A percentile compares a stretch with the other conserved stretches of the same genome.
Evolutionary conservation across 2,888 invertebrate species (phyloP).

Genomic region (Alentia gelatinosa): DNA sequence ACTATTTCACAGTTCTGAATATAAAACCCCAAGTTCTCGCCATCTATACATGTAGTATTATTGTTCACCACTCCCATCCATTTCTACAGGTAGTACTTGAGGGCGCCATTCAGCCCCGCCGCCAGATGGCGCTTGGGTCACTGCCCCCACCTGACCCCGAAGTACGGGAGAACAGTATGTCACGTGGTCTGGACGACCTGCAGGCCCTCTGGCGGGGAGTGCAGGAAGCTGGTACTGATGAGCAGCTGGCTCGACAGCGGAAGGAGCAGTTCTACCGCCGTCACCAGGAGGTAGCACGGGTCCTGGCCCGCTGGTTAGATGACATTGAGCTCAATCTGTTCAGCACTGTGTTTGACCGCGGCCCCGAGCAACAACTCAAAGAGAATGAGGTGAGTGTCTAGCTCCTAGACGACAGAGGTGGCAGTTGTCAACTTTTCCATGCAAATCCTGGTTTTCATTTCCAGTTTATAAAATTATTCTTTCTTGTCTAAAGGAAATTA

Average conservation of each 20-base stretch:
- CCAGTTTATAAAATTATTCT: no score
- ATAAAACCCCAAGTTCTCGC: no score
- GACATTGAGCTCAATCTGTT: conserved; percentile 73
- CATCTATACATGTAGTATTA: no score
- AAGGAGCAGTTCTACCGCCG: conserved; percentile 73
- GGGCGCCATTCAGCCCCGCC: neutral
- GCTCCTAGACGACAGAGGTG: no score
- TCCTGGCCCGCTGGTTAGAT: conserved; percentile 76
- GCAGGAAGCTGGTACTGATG: conserved; percentile 51
- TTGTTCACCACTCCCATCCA: neutral
- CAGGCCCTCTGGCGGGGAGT: conserved; percentile 59
- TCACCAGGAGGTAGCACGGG: conserved; percentile 73
- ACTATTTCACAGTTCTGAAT: no score
- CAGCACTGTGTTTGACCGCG: conserved; percentile 66
- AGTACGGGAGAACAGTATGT: neutral
- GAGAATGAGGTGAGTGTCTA: conserved; percentile 76
- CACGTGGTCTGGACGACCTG: conserved; percentile 57
- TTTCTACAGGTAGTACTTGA: neutral
- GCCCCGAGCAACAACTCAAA: conserved; percentile 71
- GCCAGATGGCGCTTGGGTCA: neutral
- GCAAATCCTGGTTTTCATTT: no score
- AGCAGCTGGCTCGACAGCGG: conserved; percentile 69
- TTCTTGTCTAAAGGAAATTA: no score
- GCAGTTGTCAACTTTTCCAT: no score
- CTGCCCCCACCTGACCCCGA: neutral